These are phyloP conservation scores for Dromius quadrimaculatus DNA, from an alignment of 2,888 invertebrate genomes.

Conservation along the genomic window DNA sequence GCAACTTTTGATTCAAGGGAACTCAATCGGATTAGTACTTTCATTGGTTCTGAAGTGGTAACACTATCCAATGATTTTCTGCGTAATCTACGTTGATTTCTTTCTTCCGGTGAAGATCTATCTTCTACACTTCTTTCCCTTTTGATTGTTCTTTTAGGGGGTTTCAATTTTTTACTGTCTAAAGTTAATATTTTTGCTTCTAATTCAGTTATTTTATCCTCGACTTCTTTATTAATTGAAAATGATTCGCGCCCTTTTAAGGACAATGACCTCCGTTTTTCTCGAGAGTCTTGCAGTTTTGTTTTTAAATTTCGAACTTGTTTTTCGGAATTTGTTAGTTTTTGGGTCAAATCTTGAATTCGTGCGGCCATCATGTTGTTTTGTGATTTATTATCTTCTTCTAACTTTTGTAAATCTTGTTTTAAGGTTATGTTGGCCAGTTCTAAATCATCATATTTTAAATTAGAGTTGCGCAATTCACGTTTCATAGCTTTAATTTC, in stretches of 20 bases:
- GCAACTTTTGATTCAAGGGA: conserved; percentile 83
- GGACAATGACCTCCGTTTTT: conserved; percentile 84
- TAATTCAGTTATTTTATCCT: conserved; percentile 84
- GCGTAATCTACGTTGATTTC: conserved; percentile 71
- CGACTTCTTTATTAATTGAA: conserved; percentile 84
- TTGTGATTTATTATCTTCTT: conserved; percentile 77
- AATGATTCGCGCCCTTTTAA: conserved; percentile 83
- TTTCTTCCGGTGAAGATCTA: conserved; percentile 65
- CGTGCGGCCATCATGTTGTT: conserved; percentile 84
- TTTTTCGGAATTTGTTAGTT: conserved; percentile 84
- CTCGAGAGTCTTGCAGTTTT: conserved; percentile 82
- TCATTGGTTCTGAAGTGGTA: conserved; percentile 83
- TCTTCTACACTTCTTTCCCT: conserved; percentile 67
- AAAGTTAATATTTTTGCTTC: conserved; percentile 81
- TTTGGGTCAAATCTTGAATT: conserved; percentile 86
- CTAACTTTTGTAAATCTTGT: conserved; percentile 77
- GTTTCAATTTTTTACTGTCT: conserved; percentile 67
- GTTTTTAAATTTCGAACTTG: conserved; percentile 84
- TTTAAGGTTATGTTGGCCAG: conserved; percentile 81
- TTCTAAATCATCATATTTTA: conserved; percentile 83
- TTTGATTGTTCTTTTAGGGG: conserved; percentile 65
- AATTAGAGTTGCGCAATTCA: conserved; percentile 83
- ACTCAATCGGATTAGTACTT: conserved; percentile 81
- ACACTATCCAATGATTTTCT: conserved; percentile 84
- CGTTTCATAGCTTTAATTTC: conserved; percentile 87